Evolutionary conservation across 2,888 invertebrate genomes (phyloP).

Genomic region (Drosophila ustulata): DNA sequence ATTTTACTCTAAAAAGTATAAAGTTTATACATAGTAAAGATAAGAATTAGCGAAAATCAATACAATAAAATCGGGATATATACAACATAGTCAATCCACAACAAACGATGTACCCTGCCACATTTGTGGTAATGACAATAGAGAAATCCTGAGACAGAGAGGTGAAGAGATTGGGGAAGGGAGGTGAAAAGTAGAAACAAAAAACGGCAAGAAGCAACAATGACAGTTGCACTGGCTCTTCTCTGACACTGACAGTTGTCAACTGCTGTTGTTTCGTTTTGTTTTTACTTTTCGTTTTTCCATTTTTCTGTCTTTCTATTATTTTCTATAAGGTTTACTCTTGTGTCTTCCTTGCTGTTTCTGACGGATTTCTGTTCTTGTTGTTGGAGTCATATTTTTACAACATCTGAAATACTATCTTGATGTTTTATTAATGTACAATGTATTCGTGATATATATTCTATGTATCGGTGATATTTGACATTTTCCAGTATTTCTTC

Average conservation of each 20-base stretch:
- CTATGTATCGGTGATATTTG: conserved; percentile 44
- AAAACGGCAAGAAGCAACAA: conserved; percentile 78
- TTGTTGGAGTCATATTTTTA: conserved; percentile 54
- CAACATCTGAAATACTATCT: conserved; percentile 41
- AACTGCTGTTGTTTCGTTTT: conserved; percentile 79
- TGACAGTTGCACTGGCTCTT: conserved; percentile 77
- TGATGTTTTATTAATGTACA: conserved; percentile 67
- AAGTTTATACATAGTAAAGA: too few relatives aligned
- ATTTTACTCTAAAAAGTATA: too few relatives aligned
- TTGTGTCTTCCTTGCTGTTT: conserved; percentile 33
- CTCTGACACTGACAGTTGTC: conserved; percentile 82
- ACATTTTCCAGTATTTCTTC: conserved; percentile 33
- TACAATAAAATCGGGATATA: background rate
- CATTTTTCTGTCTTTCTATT: conserved; percentile 28
- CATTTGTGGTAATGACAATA: conserved; percentile 17
- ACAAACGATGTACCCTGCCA: background rate
- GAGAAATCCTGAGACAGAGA: conserved; percentile 1
- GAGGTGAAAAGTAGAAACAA: conserved; percentile 53
- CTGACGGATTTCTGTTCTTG: conserved; percentile 37
- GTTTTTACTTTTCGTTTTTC: conserved; percentile 44
- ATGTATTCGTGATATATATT: conserved; percentile 35
- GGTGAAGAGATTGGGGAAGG: background rate
- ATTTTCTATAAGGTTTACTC: conserved; percentile 27
- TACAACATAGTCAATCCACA: background rate
- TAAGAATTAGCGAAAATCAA: too few relatives aligned